Evolutionary conservation across 2,797 vertebrate species (phyloP), one percentile per base, ranked within the genome.

Genomic region (Sebastes oblongus): DNA sequence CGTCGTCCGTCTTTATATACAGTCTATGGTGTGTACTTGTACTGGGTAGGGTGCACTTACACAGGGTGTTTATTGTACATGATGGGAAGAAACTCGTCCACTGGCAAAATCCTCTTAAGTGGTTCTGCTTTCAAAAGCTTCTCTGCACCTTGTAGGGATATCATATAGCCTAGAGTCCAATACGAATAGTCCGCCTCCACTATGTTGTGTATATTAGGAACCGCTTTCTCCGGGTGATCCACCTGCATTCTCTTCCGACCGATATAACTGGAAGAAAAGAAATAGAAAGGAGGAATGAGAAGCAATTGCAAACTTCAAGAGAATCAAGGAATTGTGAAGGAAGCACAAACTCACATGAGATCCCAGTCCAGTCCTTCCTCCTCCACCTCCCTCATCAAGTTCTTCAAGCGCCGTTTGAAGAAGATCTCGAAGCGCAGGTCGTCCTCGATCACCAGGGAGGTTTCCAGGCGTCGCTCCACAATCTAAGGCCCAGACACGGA

Each of bases 241-340:
- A 98, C 96, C 88, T 98, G 98, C 97, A 98, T 98, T 85, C 97
- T 94, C 87, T 98, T 98, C 56, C 98, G 95, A 50, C 97, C 98
- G 32, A 98, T 97, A 22, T 98, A 98, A 73, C 98, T 98, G 76
- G 2, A 60, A 80, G 39, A 81, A 62, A 62, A 76, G 6, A 75
- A 34, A 61, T 1, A 54, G 11, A 34, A 67, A 50, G 2, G 12
- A 60, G 16, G 36, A 32, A 9, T 66, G 12, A 72, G 61, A 62
- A 30, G 14, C 8, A 25, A 64, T 10, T 30, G 3, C 4, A 69
- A 62, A 75, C 22, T 7, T 20, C 0, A 10, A 8, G 6, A 10
- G 2, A 56, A 46, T n/a, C 32, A 14, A 58, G 3, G 12, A n/a
- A 24, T 16, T 46, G n/a, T 11, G 0, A 71, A 65, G 22, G 12